Percentiles rank a stretch among this genome's conserved stretches.
Evolutionary conservation across 2,888 invertebrate species (phyloP).

Genomic region (Tinea semifulvella): DNA sequence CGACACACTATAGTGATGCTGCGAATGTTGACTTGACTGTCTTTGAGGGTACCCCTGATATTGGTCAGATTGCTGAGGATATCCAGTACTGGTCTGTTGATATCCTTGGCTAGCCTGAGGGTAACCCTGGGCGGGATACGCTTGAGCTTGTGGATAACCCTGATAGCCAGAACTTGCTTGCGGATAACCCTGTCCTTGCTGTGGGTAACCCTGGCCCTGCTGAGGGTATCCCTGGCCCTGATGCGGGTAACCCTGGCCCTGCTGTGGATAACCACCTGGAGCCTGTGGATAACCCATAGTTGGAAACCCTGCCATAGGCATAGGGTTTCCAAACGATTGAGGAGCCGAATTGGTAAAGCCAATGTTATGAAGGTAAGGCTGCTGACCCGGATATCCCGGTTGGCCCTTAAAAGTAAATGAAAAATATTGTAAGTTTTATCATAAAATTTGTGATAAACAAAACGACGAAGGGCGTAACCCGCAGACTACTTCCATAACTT

Average conservation of each 20-base stretch:
- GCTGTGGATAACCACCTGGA: constrained; percentile 28
- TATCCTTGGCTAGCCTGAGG: constrained; percentile 20
- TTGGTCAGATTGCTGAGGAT: constrained; percentile 25
- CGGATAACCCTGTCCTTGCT: constrained; percentile 27
- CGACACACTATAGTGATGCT: constrained; percentile 34
- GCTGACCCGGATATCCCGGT: constrained; percentile 58
- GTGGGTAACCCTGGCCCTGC: constrained; percentile 21
- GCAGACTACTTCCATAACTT: neutral
- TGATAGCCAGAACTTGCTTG: constrained; percentile 23
- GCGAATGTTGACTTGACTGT: constrained; percentile 31
- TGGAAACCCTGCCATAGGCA: constrained; percentile 55
- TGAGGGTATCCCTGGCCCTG: constrained; percentile 25
- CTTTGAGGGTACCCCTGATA: constrained; percentile 37
- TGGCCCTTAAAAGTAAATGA: constrained; percentile 58
- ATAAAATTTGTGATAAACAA: constrained; percentile 46
- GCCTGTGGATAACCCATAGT: constrained; percentile 49
- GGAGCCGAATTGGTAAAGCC: constrained; percentile 58
- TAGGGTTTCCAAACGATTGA: constrained; percentile 58
- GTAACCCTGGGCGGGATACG: constrained; percentile 26
- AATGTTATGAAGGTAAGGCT: constrained; percentile 54
- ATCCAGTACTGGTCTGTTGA: constrained; percentile 24
- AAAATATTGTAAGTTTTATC: constrained; percentile 20
- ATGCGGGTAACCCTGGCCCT: constrained; percentile 26
- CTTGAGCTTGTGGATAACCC: constrained; percentile 24
- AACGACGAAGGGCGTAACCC: constrained; percentile 24